These are phyloP conservation scores for Cistogaster globosa DNA, from an alignment of 2,888 invertebrate species.

Conservation along the genomic window DNA sequence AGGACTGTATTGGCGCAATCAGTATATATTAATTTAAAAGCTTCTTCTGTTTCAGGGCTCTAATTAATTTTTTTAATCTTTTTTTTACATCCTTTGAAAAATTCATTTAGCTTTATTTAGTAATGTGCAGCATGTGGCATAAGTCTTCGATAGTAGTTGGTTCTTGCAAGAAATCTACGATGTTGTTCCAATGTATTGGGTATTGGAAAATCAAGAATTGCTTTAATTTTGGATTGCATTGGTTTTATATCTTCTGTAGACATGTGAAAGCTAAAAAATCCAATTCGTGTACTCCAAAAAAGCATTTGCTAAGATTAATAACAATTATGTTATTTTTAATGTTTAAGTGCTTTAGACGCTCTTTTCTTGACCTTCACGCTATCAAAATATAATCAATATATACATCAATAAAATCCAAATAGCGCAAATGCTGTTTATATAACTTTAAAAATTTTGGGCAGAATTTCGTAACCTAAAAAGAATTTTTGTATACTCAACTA, in stretches of 20 bases:
- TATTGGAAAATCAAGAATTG: too few species aligned
- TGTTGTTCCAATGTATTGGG: too few species aligned
- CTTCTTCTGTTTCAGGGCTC: too few species aligned
- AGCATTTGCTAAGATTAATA: too few species aligned
- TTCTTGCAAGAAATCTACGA: background rate
- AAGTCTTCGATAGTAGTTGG: background rate
- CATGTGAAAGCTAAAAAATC: too few species aligned
- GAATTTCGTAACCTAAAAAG: slow-evolving; percentile 72
- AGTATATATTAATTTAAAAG: too few species aligned
- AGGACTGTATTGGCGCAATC: too few species aligned
- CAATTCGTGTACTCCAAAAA: too few species aligned
- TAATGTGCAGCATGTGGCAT: background rate
- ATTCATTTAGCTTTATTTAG: slow-evolving; percentile 25
- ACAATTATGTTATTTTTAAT: too few species aligned
- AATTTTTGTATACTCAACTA: slow-evolving; percentile 72
- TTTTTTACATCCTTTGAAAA: slow-evolving; percentile 75
- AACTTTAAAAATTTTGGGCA: slow-evolving; percentile 32
- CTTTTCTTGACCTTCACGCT: slow-evolving; percentile 18
- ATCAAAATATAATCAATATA: slow-evolving; percentile 27
- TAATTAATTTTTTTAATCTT: slow-evolving; percentile 5
- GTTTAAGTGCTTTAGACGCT: background rate
- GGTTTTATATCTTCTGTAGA: too few species aligned
- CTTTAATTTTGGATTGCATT: too few species aligned
- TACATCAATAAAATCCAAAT: slow-evolving; percentile 15
- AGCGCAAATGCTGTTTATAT: slow-evolving; percentile 19